Evolutionary conservation across 2,113 vertebrate species (phyloP).

Genomic region (Catagonus wagneri): DNA sequence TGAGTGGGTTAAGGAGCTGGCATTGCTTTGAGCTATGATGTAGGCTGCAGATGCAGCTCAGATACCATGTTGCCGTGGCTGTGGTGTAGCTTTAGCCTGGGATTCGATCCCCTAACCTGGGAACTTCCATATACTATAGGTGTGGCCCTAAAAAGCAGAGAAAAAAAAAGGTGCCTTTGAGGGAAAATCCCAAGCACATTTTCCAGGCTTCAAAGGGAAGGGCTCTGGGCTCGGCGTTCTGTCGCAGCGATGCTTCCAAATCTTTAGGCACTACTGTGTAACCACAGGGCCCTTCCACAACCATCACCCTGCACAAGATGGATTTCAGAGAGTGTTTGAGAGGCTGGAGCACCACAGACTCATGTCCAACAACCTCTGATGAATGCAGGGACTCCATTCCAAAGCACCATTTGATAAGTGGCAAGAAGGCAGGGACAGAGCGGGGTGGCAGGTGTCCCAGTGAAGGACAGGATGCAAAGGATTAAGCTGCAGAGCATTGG

Average conservation of each 20-base stretch:
- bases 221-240: not conserved
- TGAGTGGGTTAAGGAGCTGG: no score
- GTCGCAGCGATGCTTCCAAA: not conserved
- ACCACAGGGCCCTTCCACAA: rapidly evolving
- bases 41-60: no score
- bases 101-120: no score
- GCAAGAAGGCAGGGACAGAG: not conserved
- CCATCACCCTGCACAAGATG: not conserved
- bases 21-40: no score
- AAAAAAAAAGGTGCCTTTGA: not conserved
- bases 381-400: not conserved
- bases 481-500: not conserved
- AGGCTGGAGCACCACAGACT: not conserved
- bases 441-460: rapidly evolving
- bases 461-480: not conserved
- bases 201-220: not conserved
- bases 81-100: no score
- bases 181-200: not conserved
- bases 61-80: no score
- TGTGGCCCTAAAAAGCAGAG: no score
- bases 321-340: not conserved
- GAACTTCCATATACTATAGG: no score
- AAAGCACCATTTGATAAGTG: not conserved
- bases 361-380: rapidly evolving
- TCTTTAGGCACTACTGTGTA: rapidly evolving